Conservation (phyloP, 2,888 invertebrate genomes). For the Cylindroiulus punctatus region DNA sequence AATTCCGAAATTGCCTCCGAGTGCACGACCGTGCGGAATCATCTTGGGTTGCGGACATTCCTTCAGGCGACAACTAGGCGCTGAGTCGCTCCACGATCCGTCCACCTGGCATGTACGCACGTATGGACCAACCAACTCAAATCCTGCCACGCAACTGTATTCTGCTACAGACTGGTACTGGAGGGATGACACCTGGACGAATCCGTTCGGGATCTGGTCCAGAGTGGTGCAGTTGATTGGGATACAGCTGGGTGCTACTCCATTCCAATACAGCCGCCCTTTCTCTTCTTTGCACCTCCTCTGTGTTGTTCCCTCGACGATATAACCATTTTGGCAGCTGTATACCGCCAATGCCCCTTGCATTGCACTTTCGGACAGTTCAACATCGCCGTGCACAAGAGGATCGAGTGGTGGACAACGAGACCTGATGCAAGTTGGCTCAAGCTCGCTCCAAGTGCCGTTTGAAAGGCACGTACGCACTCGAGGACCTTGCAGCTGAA, state of each 20-base stretch:
- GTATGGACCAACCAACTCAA: conserved; percentile 53
- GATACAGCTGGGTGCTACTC: conserved; percentile 62
- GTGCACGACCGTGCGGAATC: conserved; percentile 32
- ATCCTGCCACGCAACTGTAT: conserved; percentile 58
- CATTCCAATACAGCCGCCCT: conserved; percentile 63
- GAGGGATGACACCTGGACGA: neutral
- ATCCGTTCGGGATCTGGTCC: conserved; percentile 49
- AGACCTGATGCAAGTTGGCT: conserved; percentile 62
- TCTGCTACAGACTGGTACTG: conserved; percentile 55
- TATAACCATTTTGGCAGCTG: conserved; percentile 58
- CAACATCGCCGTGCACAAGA: conserved; percentile 28
- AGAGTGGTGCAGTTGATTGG: conserved; percentile 62
- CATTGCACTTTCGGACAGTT: neutral
- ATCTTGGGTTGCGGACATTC: conserved; percentile 66
- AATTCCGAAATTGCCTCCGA: conserved; percentile 36
- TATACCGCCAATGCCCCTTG: conserved; percentile 57
- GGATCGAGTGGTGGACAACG: conserved; percentile 61
- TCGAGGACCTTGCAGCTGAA: conserved; percentile 60
- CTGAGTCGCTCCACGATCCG: conserved; percentile 69
- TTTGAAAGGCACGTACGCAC: conserved; percentile 62
- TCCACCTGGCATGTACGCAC: conserved; percentile 68
- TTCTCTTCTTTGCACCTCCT: conserved; percentile 60
- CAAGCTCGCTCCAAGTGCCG: conserved; percentile 63
- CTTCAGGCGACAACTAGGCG: conserved; percentile 66
- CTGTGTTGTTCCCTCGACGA: conserved; percentile 52